A percentile compares a stretch with the other conserved stretches of the same genome.
Conservation (phyloP, 2,113 vertebrate genomes). For the Neolamprologus cancellatus region DNA sequence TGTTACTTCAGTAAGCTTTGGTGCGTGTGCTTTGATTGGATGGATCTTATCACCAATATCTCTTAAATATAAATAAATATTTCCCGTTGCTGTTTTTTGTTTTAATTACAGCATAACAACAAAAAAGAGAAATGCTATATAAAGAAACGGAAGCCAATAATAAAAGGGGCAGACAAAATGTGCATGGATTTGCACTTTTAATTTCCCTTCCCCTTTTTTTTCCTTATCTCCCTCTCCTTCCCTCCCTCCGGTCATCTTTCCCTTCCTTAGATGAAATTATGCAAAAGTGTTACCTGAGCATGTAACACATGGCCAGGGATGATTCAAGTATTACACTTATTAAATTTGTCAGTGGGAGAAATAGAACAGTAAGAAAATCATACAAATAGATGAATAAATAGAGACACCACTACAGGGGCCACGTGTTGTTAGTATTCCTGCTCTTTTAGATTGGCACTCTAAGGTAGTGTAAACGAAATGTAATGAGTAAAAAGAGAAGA, state of each 20-base stretch:
- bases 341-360: not conserved
- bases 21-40: not conserved
- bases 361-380: not conserved
- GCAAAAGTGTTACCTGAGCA: not conserved
- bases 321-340: not conserved
- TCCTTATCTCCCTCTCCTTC: not conserved
- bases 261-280: not conserved
- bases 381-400: not conserved
- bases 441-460: not conserved
- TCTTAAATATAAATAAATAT: not conserved
- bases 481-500: not conserved
- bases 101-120: not conserved
- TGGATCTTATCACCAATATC: not conserved
- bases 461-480: not conserved
- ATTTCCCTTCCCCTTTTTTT: not conserved
- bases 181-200: not conserved
- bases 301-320: not conserved
- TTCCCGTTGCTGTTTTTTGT: accelerated
- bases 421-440: not conserved
- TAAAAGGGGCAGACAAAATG: not conserved
- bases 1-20: not conserved
- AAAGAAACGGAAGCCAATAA: not conserved
- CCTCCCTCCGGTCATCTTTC: not conserved
- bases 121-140: not conserved
- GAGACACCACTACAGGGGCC: not conserved